Evolutionary conservation across 1,140 invertebrate genomes (phyloP), one percentile per base, ranked within the genome.

Genomic region (Procambarus virginalis): DNA sequence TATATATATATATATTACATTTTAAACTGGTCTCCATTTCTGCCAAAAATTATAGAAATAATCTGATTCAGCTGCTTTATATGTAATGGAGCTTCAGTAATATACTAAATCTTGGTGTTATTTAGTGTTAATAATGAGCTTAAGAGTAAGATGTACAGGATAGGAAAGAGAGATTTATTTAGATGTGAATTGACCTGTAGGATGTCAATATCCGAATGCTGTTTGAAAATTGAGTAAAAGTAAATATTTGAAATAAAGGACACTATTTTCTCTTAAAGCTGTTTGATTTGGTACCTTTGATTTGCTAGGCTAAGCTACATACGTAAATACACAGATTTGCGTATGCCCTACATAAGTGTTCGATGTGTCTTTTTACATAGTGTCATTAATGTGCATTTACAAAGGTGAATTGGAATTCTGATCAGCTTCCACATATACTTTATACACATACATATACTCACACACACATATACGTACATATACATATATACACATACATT

Each of bases 101-200:
- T 34, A 73, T 73, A 34, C n/a, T 34, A 73, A 73, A 73, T 73
- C 68, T 73, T 22, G 68, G n/a, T 73, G 68, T 73, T 73, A 73
- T 73, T 73, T 73, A 73, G 22, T 73, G n/a, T 73, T 73, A 73
- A 73, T 73, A 34, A 73, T 34, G n/a, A 73, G 68, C n/a, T 73
- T 73, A 34, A 73, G 22, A 73, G 68, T 73, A 73, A 73, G 68
- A 73, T 73, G 68, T 22, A 73, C 22, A 73, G 68, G 68, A 73
- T 73, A 73, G 22, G n/a, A 17, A 20, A 73, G 22, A 73, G 22
- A 73, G n/a, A 70, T 20, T 68, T 68, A 73, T 34, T 4, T 34
- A 22, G 68, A 6, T 6, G 68, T 34, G 68, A 8, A 73, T 73
- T 22, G 68, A 73, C 68, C n/a, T 73, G 68, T 73, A 34, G 68